Evolutionary conservation across 2,113 vertebrate species (phyloP).

Genomic region (Megaleporinus macrocephalus): DNA sequence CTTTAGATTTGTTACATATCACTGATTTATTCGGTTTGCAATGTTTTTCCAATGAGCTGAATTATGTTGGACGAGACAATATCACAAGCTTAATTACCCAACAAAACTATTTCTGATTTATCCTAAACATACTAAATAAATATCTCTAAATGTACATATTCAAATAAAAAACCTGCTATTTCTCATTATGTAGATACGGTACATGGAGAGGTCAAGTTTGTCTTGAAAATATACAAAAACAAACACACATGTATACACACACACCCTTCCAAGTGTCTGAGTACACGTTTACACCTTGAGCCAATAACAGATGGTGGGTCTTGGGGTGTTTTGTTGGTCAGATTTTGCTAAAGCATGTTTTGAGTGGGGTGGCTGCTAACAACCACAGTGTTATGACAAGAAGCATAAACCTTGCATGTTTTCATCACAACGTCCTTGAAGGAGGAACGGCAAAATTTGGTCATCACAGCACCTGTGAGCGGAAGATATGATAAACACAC

Average conservation of each 20-base stretch:
- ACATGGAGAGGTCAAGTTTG: too few relatives aligned
- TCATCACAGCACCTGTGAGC: constrained; percentile 17
- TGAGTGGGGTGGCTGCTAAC: background rate
- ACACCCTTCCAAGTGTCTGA: background rate
- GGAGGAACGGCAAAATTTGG: background rate
- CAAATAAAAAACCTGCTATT: too few relatives aligned
- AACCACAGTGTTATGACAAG: background rate
- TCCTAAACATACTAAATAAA: too few relatives aligned
- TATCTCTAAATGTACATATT: too few relatives aligned
- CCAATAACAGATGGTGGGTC: background rate
- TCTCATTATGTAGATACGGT: too few relatives aligned
- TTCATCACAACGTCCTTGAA: constrained; percentile 5
- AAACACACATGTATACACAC: background rate
- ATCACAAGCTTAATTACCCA: too few relatives aligned
- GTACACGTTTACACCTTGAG: background rate
- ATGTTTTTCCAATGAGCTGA: too few relatives aligned
- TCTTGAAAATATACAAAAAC: background rate
- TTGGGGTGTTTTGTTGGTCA: background rate
- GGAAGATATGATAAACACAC: background rate
- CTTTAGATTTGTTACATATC: too few relatives aligned
- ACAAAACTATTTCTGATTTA: too few relatives aligned
- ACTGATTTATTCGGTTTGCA: too few relatives aligned
- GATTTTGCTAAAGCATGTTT: background rate
- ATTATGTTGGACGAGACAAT: too few relatives aligned
- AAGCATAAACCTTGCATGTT: constrained; percentile 15